Evolutionary conservation across 92 coral and sea anemone genomes (phyloP), one percentile per base, ranked within the genome.

Genomic region (Montipora capitata): DNA sequence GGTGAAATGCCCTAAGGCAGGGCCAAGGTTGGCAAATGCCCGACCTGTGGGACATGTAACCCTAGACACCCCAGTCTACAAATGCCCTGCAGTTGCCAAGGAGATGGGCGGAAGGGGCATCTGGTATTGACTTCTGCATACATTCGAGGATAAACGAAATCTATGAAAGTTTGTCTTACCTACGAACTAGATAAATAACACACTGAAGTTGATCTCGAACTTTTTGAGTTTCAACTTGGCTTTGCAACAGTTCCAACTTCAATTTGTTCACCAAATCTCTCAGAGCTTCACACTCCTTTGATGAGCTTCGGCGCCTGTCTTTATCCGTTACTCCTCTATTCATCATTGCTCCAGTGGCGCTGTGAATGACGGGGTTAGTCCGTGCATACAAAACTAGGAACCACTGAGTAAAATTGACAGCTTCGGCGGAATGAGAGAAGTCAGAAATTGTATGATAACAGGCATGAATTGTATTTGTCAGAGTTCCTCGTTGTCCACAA

Each of bases 121-220:
- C 35, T 27, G 35, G 35, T 27, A 27, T 48, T 48, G 52, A 48
- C 7, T 48, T 48, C 10, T 48, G 10, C 52, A 3, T 68, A 39
- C 3, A 27, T 27, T 0, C 35, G 35, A 27, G 35, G 35, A 27
- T 27, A 27, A 27, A 27, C 35, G 35, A 27, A 27, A 27, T 27
- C 35, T 27, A 27, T 27, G 35, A 27, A 27, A 27, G 35, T 14
- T 10, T 12, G 68, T 18, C 88, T 81, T 56, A 93, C 98, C 94
- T 93, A 68, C 91, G 92, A 73, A 95, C 98, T 65, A 95, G 94
- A 14, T 89, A 93, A 11, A 93, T 95, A 12, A 95, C 81, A 73
- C 98, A 92, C 48, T 95, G 95, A 62, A 95, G 90, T 65, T 95
- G 98, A 85, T 87, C 93, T 76, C 81, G 89, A 66, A 95, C 89